Percentiles rank a stretch among this genome's conserved stretches.
These are phyloP conservation scores for Paracanthobrama guichenoti DNA, from an alignment of 2,113 vertebrate species.

Conservation along the genomic window DNA sequence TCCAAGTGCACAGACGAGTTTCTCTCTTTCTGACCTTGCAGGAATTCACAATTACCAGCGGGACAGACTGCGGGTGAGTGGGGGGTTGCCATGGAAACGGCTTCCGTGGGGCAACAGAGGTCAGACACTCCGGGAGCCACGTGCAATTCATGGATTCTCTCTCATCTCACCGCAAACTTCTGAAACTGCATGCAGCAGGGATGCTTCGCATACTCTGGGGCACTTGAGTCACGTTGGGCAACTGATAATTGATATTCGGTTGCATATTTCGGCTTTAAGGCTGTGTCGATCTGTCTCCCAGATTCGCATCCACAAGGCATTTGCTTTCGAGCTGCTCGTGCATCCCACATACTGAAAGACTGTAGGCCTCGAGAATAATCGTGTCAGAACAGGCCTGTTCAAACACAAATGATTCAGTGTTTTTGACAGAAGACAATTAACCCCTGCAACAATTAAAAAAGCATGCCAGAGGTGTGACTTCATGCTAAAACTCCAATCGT, in stretches of 20 bases:
- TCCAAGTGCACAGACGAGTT: slow-evolving; percentile 32
- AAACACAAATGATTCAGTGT: slow-evolving; percentile 22
- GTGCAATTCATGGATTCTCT: slow-evolving; percentile 80
- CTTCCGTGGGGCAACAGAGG: slow-evolving; percentile 83
- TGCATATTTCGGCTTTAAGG: slow-evolving; percentile 2
- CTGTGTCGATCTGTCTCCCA: not conserved
- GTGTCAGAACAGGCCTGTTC: slow-evolving; percentile 38
- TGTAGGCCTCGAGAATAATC: not conserved
- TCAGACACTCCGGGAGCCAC: slow-evolving; percentile 77
- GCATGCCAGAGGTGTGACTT: not conserved
- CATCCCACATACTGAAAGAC: slow-evolving; percentile 61
- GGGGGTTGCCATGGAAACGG: slow-evolving; percentile 83
- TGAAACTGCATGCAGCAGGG: not conserved
- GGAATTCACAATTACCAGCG: slow-evolving; percentile 86
- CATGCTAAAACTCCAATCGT: not conserved
- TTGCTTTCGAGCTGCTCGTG: not conserved
- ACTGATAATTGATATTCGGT: slow-evolving; percentile 7
- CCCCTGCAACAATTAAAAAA: slow-evolving; percentile 20
- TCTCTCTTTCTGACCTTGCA: slow-evolving; percentile 56
- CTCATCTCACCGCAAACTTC: slow-evolving; percentile 24
- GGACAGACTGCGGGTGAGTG: slow-evolving; percentile 69
- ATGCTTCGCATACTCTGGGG: too few relatives aligned
- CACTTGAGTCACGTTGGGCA: not conserved
- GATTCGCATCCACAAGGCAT: slow-evolving; percentile 6
- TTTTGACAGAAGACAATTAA: slow-evolving; percentile 32